Evolutionary conservation across 2,113 vertebrate genomes (phyloP), one percentile per base, ranked within the genome.

Genomic region (Dicrurus megarhynchus): DNA sequence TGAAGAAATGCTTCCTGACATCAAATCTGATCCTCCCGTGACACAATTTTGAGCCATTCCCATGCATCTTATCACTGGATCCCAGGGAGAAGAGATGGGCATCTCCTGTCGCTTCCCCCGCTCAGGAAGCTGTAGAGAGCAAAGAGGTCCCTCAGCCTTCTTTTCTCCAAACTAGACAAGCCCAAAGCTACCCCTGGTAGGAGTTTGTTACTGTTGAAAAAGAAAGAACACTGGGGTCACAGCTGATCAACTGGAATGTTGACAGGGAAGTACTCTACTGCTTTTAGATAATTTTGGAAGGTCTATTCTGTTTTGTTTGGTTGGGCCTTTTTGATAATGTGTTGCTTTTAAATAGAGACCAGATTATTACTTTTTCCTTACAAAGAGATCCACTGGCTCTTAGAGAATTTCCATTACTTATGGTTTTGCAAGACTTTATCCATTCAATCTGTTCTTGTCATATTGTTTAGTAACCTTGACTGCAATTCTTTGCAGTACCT

Each of bases 51-150:
- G n/a, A 68, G 10, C 49, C 3, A 6, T 59, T 84, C 11, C 26
- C 22, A 13, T 0, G 1, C 0, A 1, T 63, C 14, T 20, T 44
- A 0, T 81, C 5, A 12, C 20, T 56, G 41, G 10, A 7, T 84
- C 7, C 6, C 47, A 33, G 27, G 16, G 10, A 70, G 16, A 14
- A 12, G 16, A 70, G 30, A 16, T 41, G 3, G n/a, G 4, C 11
- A 20, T 10, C 10, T 65, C 16, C 11, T 7, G 7, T 78, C 46
- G 13, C 5, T 12, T 61, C 2, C 4, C 7, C 22, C 27, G 4
- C 28, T 53, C 52, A 71, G 37, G 19, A 76, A 83, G 16, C 27
- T 65, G 15, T 10, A 10, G 15, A 19, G 20, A 52, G 33, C 32
- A 32, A 21, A 10, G 22, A 60, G 20, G 11, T 4, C 17, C 3